These are phyloP conservation scores for Listronotus oregonensis DNA, from an alignment of 1,140 invertebrate genomes.

Conservation along the genomic window DNA sequence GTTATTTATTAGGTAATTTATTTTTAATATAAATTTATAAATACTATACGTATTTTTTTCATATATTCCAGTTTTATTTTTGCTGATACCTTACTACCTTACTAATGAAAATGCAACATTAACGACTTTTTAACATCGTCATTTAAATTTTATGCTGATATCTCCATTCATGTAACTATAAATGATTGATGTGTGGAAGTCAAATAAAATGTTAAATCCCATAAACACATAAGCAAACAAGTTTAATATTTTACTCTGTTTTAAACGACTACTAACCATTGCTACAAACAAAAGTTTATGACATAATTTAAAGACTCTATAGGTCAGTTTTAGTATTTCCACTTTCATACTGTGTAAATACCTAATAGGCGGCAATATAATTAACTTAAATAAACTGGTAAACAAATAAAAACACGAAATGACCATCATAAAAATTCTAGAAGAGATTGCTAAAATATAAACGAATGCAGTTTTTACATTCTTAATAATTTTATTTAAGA, in stretches of 20 bases:
- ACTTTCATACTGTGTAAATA: conserved; percentile 55
- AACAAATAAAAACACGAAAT: conserved; percentile 53
- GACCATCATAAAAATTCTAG: conserved; percentile 48
- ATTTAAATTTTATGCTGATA: conserved; percentile 24
- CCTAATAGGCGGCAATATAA: conserved; percentile 53
- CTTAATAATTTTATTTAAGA: no score
- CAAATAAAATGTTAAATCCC: conserved; percentile 45
- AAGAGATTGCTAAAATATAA: conserved; percentile 12
- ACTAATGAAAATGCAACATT: no score
- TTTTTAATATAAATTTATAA: no score
- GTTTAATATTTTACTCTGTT: conserved; percentile 51
- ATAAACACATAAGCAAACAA: conserved; percentile 50
- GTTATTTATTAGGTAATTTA: no score
- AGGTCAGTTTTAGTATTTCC: conserved; percentile 55
- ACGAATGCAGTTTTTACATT: no score
- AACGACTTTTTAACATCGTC: neutral
- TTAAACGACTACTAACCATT: conserved; percentile 51
- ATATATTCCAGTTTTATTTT: no score
- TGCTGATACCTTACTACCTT: no score
- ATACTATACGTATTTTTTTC: no score
- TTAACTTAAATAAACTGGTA: conserved; percentile 53
- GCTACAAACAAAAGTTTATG: conserved; percentile 54
- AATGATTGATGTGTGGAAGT: conserved; percentile 43
- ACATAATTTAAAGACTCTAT: conserved; percentile 52
- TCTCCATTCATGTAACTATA: conserved; percentile 21